Conservation (phyloP, 2,888 invertebrate genomes). For the Elmis aenea region DNA sequence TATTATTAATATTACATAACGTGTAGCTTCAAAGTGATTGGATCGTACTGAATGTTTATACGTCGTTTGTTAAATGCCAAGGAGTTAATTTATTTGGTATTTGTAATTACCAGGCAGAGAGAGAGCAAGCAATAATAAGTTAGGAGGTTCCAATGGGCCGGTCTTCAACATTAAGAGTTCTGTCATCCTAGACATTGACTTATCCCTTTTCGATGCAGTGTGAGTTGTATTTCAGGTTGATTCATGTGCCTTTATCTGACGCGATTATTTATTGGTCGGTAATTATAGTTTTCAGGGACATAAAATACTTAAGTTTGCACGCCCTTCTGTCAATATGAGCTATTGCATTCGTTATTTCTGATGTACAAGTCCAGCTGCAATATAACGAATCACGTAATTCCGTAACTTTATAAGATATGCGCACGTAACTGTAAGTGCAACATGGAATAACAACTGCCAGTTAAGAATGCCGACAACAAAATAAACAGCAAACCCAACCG, state of each 20-base stretch:
- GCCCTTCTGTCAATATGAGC: slow-evolving; percentile 26
- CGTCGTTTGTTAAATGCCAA: too few species aligned
- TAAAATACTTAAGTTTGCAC: slow-evolving; percentile 33
- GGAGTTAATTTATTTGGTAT: slow-evolving; percentile 33
- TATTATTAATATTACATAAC: too few species aligned
- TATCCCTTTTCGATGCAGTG: slow-evolving; percentile 32
- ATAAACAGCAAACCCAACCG: too few species aligned
- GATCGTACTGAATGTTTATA: too few species aligned
- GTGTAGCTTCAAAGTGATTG: too few species aligned
- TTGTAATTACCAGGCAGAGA: slow-evolving; percentile 30
- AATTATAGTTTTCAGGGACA: slow-evolving; percentile 37
- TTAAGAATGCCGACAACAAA: too few species aligned
- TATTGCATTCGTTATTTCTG: slow-evolving; percentile 16
- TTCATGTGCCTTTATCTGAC: slow-evolving; percentile 35
- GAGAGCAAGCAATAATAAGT: slow-evolving; percentile 30
- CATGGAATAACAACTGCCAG: too few species aligned
- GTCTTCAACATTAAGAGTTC: slow-evolving; percentile 32
- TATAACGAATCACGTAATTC: background rate
- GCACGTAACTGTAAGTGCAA: too few species aligned
- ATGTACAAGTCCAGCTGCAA: slow-evolving; percentile 5
- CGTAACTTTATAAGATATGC: background rate
- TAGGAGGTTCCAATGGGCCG: slow-evolving; percentile 30
- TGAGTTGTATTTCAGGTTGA: slow-evolving; percentile 30
- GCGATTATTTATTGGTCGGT: slow-evolving; percentile 35
- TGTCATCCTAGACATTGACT: slow-evolving; percentile 33